These are phyloP conservation scores for Bombus soroeensis DNA, from an alignment of 1,140 invertebrate genomes.

Conservation along the genomic window DNA sequence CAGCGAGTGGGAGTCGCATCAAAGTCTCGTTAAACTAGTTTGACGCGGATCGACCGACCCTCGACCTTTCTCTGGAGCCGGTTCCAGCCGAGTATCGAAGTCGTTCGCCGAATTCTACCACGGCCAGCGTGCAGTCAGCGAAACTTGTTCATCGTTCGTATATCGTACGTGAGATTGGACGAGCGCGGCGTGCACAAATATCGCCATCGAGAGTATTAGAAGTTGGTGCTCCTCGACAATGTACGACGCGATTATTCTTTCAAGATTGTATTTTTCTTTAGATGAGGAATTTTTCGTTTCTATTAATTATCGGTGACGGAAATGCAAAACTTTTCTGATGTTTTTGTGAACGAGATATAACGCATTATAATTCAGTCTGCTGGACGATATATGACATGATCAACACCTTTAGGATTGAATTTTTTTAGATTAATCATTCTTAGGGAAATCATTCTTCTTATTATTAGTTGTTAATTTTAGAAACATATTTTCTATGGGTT, in stretches of 20 bases:
- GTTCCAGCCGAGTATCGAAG: background rate
- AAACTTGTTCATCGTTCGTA: slow-evolving; percentile 10
- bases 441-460: background rate
- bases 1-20: slow-evolving; percentile 1
- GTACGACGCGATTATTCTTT: background rate
- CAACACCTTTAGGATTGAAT: background rate
- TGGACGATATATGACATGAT: background rate
- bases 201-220: background rate
- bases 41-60: slow-evolving; percentile 12
- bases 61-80: background rate
- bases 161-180: background rate
- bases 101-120: background rate
- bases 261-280: background rate
- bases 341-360: background rate
- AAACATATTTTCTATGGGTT: too few relatives aligned
- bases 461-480: background rate
- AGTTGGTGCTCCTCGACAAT: background rate
- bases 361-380: too few relatives aligned
- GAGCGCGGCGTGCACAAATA: background rate
- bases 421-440: background rate
- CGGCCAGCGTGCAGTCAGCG: background rate
- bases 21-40: slow-evolving; percentile 37
- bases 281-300: background rate
- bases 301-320: background rate
- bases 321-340: too few relatives aligned